phyloP scores from a whole-genome alignment of 2,888 invertebrate genomes.

The Pammene aurita region DNA sequence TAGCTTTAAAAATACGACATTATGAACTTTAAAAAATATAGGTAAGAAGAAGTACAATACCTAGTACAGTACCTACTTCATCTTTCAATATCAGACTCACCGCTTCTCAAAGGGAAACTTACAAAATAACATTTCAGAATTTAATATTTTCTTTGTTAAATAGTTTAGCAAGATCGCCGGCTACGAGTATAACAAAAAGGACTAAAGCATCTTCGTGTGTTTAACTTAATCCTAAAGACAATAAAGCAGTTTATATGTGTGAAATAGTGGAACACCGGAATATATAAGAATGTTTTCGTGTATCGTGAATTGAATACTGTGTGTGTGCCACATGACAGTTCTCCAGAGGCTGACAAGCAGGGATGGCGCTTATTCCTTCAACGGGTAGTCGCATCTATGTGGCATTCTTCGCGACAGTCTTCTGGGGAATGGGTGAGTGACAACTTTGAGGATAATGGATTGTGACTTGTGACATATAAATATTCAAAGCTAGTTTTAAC shows the following conservation, averaged over 20 bases:
- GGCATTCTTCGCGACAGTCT: constrained; percentile 75
- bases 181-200: not conserved
- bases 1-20: too few relatives aligned
- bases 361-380: constrained; percentile 72
- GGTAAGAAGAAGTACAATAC: too few relatives aligned
- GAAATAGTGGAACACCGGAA: constrained; percentile 3
- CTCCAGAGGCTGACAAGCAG: constrained; percentile 49
- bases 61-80: too few relatives aligned
- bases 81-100: not conserved
- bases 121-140: constrained; percentile 22
- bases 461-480: constrained; percentile 7
- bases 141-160: constrained; percentile 7
- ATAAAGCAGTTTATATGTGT: not conserved
- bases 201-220: not conserved
- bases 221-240: not conserved
- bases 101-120: constrained; percentile 19
- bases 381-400: constrained; percentile 74
- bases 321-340: constrained; percentile 35
- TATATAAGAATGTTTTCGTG: constrained; percentile 10
- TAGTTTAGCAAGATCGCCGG: not conserved
- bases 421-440: constrained; percentile 79
- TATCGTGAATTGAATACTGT: constrained; percentile 20
- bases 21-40: too few relatives aligned
- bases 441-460: constrained; percentile 17
- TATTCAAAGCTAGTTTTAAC: not conserved